Base-by-base conservation (phyloP, 2,797 vertebrate species). In the Aulostomus chinensis region DNA sequence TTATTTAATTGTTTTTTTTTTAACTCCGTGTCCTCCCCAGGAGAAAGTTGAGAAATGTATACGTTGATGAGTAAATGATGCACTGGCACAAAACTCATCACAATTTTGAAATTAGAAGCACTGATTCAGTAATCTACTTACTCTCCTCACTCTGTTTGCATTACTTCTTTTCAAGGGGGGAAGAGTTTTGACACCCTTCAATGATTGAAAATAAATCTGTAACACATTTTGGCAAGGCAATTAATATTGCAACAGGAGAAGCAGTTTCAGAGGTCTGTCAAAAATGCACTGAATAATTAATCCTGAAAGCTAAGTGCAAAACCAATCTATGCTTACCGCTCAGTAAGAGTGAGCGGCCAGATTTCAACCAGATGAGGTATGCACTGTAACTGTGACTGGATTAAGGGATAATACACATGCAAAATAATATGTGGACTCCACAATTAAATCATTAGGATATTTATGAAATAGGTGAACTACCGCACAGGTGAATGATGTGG, bases 161-260 rank as follows among this genome's bases (percentile, higher is more conserved):
- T 61, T 46, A 11, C 42, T 61, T 12, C 17, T 61, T 55, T 63
- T 56, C 45, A 46, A 45, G 29, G 12, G 24, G 6, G 21, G 10
- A n/a, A 29, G 31, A 38, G 38, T 40, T 34, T 51, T 75, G 74
- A 76, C 74, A 74, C 60, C 65, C 64, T 68, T 74, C 67, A 71
- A 71, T 73, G 68, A 81, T 66, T 76, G 73, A 84, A 86, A 81
- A 82, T 83, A 84, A 79, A 85, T 85, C 70, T 81, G 74, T 86
- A 80, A 86, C 82, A 81, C 61, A 81, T 79, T 80, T 85, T 86
- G 81, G 81, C 83, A 84, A 79, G 72, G 76, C 65, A 78, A 85
- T 89, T 84, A 88, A 87, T 87, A 87, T 89, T 89, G 71, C 78
- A 89, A 82, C 69, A 80, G 77, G 67, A 78, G 78, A 83, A 68